Evolutionary conservation across 2,113 vertebrate genomes (phyloP), one percentile per base, ranked within the genome.

Genomic region (Myotis yumanensis): DNA sequence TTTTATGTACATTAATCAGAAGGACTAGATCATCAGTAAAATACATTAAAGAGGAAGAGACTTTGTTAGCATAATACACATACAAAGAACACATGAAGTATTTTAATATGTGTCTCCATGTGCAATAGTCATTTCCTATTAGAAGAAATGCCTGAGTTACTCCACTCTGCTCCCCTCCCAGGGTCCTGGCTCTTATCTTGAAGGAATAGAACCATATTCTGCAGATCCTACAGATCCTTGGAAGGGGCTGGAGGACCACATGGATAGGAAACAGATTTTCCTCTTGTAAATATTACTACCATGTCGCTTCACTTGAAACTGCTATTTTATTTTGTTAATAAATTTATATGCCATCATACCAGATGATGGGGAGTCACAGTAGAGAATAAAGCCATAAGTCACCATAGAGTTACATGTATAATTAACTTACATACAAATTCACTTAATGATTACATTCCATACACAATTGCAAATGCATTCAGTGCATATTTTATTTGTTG

Each of bases 371-470:
- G 17, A 28, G 1, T 90, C 7, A 10, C 10, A 71, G 10, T 73
- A 32, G 52, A 28, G 9, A 88, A 68, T 51, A 95, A 92, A 94
- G 18, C 16, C 43, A 37, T 51, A 8, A 48, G 32, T 97, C 71
- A 52, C 0, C 51, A n/a, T 57, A 12, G 28, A 83, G 30, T 16
- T 81, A 86, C 51, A 4, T 77, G 0, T n/a, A 76, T 86, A 89
- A 84, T 86, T 81, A 89, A 18, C 14, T 75, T 68, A 88, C 7
- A 84, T 37, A 57, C 23, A 95, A 92, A 89, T 52, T 46, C 84
- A 68, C 17, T 72, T 28, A 88, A 79, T 23, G 80, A 89, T 91
- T 79, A 91, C 89, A 93, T 81, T 66, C 0, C 51, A 62, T 22
- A 79, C 54, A 23, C 3, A 86, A 76, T 90, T 91, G 48, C n/a